phyloP scores from a whole-genome alignment of 2,888 invertebrate species.

The Epicampocera succincta region DNA sequence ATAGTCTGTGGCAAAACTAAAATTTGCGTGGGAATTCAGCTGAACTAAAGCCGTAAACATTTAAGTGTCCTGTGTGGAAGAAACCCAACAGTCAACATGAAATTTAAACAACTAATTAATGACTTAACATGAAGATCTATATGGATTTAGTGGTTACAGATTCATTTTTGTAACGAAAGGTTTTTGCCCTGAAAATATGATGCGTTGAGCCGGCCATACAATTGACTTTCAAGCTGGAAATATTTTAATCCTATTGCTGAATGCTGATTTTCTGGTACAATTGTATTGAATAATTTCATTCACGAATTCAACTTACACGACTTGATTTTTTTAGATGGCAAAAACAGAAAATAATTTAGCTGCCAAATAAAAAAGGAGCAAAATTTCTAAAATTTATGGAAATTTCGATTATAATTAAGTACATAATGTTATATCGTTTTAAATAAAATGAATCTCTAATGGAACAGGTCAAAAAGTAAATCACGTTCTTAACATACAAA shows the following conservation, averaged over 20 bases:
- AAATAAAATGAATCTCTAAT: conserved; percentile 30
- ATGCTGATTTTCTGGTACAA: too few relatives aligned
- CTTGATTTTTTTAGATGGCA: background rate
- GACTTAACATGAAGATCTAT: conserved; percentile 42
- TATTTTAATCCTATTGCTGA: background rate
- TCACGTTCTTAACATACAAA: conserved; percentile 62
- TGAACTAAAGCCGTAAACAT: conserved; percentile 49
- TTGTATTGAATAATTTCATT: conserved; percentile 24
- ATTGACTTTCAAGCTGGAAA: too few relatives aligned
- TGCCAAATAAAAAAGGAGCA: conserved; percentile 54
- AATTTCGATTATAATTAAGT: conserved; percentile 62
- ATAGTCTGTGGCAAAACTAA: conserved; percentile 13
- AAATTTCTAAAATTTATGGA: conserved; percentile 67
- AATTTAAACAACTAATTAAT: conserved; percentile 49
- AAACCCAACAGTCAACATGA: conserved; percentile 14
- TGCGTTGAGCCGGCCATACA: background rate
- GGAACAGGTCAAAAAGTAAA: conserved; percentile 67
- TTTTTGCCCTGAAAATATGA: background rate
- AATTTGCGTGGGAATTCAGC: conserved; percentile 64
- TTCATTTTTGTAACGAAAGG: background rate
- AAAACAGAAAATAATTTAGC: conserved; percentile 27
- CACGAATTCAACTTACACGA: conserved; percentile 58
- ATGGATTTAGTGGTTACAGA: conserved; percentile 20
- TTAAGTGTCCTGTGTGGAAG: conserved; percentile 41
- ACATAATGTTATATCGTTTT: background rate